Evolutionary conservation across 2,113 vertebrate species (phyloP).

Genomic region (Dissostichus mawsoni): DNA sequence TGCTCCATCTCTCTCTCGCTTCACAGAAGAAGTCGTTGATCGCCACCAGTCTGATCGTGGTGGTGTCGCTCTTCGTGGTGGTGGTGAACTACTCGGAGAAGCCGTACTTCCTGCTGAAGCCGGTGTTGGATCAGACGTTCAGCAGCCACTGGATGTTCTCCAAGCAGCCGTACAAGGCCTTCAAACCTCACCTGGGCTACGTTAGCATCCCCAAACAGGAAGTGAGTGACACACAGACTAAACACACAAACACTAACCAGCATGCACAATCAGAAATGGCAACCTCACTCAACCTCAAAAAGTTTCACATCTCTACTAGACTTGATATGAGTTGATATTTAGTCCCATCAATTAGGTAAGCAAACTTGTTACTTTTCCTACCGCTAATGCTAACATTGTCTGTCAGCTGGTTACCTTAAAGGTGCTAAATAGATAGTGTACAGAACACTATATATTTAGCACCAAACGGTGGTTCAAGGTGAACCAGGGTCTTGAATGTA

Average conservation of each 20-base stretch:
- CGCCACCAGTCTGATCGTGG: conserved; percentile 86
- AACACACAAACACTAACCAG: neutral
- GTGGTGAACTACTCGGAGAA: conserved; percentile 91
- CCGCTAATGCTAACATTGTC: neutral
- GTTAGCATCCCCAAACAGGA: conserved; percentile 92
- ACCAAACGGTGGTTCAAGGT: no score
- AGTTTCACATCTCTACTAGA: neutral
- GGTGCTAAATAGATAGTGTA: no score
- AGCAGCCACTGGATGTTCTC: conserved; percentile 88
- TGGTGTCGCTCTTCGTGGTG: conserved; percentile 90
- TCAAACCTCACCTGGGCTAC: conserved; percentile 91
- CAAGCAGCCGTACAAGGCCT: conserved; percentile 84
- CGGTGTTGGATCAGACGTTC: conserved; percentile 88
- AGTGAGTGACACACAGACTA: conserved; percentile 82
- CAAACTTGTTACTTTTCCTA: neutral
- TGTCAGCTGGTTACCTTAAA: no score
- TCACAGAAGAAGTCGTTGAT: conserved; percentile 90
- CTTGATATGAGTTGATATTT: neutral
- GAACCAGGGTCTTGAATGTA: no score
- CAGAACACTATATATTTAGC: no score
- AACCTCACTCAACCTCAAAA: no score
- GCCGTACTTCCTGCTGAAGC: conserved; percentile 89
- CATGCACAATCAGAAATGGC: neutral
- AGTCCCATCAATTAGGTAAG: neutral
- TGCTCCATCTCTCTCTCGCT: neutral